Base-by-base conservation (phyloP, 2,888 invertebrate genomes). In the Bombylius discolor region DNA sequence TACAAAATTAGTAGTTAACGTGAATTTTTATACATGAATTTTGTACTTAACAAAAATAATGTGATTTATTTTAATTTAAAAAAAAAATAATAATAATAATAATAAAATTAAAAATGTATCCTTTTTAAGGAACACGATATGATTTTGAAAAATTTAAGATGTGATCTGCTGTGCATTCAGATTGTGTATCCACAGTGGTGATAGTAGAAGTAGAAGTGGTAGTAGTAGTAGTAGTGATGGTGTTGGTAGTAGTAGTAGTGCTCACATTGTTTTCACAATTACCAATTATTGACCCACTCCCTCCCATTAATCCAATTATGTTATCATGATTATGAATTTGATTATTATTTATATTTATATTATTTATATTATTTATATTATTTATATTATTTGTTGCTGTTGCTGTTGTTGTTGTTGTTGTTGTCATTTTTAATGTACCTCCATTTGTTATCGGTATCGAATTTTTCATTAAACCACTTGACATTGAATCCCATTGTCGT, bases 401-500 rank as follows among this genome's bases (percentile, higher is more conserved):
- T 23, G 23, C 3, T 23, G 1, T 23, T 23, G 23, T 4, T 23
- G 23, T 3, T 23, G 23, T 23, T 23, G 23, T 23, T 23, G 1
- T 23, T 23, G 23, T 4, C 8, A 42, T 33, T 52, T 70, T 74
- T 67, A 74, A 73, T 68, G 72, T 73, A 68, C 74, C 76, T 66
- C 71, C 72, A 1, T 8, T 11, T 11, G 39, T 4, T 11, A 42
- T 42, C 39, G 39, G 39, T 11, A 11, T 45, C 12, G 55, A 65
- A 61, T 76, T 77, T 63, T 76, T 82, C 80, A 83, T 81, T 64
- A 85, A 77, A 62, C 83, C 89, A 77, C 89, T 89, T 58, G 90
- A 90, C 83, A 90, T 81, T 66, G 89, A 80, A 76, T 90, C 90
- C 90, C 90, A 90, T 68, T 90, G 90, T 53, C 90, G 80, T 64